A percentile compares a stretch with the other conserved stretches of the same genome.
phyloP scores from a whole-genome alignment of 2,888 invertebrate genomes.

The Cheilosia pagana region DNA sequence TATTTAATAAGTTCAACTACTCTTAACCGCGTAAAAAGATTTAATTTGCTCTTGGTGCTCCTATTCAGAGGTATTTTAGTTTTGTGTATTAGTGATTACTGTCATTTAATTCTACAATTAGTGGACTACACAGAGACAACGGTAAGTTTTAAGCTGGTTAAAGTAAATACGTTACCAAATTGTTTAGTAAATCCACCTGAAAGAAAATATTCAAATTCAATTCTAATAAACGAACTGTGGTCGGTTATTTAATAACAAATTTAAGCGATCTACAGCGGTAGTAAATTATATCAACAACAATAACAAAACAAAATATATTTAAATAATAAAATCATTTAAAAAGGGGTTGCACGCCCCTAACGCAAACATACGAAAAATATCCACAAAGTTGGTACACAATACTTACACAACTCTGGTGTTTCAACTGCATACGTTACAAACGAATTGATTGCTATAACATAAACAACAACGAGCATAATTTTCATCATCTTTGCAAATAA shows the following conservation, averaged over 20 bases:
- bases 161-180: constrained; percentile 59
- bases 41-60: too few relatives aligned
- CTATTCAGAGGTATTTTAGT: too few relatives aligned
- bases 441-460: constrained; percentile 55
- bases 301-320: constrained; percentile 10
- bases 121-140: too few relatives aligned
- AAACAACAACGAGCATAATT: constrained; percentile 38
- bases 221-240: constrained; percentile 6
- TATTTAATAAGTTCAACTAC: too few relatives aligned
- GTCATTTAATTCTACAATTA: too few relatives aligned
- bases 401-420: constrained; percentile 67
- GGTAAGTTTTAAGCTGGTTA: too few relatives aligned
- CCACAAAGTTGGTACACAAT: constrained; percentile 27
- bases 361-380: constrained; percentile 17
- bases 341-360: constrained; percentile 41
- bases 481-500: constrained; percentile 51
- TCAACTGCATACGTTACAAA: constrained; percentile 60
- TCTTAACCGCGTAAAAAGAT: too few relatives aligned
- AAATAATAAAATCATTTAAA: constrained; percentile 43
- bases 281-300: too few relatives aligned
- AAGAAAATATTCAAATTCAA: constrained; percentile 49
- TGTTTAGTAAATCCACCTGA: constrained; percentile 72
- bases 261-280: background rate
- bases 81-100: too few relatives aligned
- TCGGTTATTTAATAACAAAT: constrained; percentile 8